Evolutionary conservation across 2,797 vertebrate species (phyloP), one percentile per base, ranked within the genome.

Genomic region (Notoglanidium macrostoma): DNA sequence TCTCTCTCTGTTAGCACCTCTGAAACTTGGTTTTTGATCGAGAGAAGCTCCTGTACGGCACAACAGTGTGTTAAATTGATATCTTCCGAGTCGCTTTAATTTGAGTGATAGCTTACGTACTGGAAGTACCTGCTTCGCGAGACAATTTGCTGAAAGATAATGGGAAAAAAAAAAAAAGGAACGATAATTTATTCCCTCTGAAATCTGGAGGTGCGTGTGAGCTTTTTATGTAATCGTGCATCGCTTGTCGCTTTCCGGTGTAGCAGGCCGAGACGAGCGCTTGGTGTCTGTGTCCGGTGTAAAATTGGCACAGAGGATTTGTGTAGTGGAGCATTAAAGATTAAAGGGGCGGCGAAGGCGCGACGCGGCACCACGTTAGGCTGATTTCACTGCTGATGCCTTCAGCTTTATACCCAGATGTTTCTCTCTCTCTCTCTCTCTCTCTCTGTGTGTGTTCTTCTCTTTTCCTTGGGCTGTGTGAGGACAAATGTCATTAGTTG

Each of bases 401-500:
- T 76, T 8, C 10, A 77, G 59, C 59, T 84, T 57, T 29, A 21
- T 54, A 32, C 46, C 70, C 70, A 77, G 80, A 83, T 83, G 46
- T 77, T 67, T 4, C n/a, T 29, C 0, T 29, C 6, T 76, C 26
- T 76, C n/a, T 51, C 26, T 54, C n/a, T 29, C 49, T 29, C 44
- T 77, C 49, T 32, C 15, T 32, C 12, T 77, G 15, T 29, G n/a
- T 29, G n/a, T 54, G 32, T 78, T 21, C 0, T 29, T 78, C 19
- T 35, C n/a, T 21, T 35, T 57, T 57, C 54, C 54, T 78, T 57
- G 54, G 54, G 76, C 51, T 79, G 32, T 40, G 32, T 6, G 9
- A 51, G 73, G 29, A 78, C 51, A 55, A 57, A 78, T 78, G 9
- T 78, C 49, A 78, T 57, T 55, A 78, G 76, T 21, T 77, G n/a